Evolutionary conservation across 2,113 vertebrate species (phyloP).

Genomic region (Notothenia rossii): DNA sequence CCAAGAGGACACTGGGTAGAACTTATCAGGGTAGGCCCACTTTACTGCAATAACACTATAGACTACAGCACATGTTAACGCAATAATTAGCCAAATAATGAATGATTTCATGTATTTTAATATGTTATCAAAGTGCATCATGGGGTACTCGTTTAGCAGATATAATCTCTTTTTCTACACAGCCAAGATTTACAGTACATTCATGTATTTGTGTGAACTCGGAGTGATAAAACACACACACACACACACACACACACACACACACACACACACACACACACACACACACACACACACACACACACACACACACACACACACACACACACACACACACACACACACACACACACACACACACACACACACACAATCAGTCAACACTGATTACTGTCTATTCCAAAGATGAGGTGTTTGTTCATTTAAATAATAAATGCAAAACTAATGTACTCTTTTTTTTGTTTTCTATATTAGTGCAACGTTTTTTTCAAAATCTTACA

Average conservation of each 20-base stretch:
- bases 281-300: neutral
- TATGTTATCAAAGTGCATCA: constrained; percentile 64
- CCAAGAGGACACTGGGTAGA: constrained; percentile 61
- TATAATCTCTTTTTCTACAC: constrained; percentile 68
- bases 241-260: neutral
- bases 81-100: constrained; percentile 72
- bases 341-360: neutral
- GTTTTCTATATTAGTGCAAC: constrained; percentile 65
- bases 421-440: constrained; percentile 26
- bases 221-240: no score
- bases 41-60: constrained; percentile 70
- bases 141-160: constrained; percentile 42
- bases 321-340: neutral
- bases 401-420: constrained; percentile 66
- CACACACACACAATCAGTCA: neutral
- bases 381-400: constrained; percentile 47
- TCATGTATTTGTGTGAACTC: constrained; percentile 26
- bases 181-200: constrained; percentile 59
- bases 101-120: constrained; percentile 69
- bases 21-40: constrained; percentile 64
- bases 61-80: constrained; percentile 71
- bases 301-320: neutral
- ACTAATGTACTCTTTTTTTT: constrained; percentile 62
- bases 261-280: neutral
- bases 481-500: constrained; percentile 40